These are phyloP conservation scores for Hypsibius dujardini DNA, from an alignment of 1,140 invertebrate genomes.

Conservation along the genomic window DNA sequence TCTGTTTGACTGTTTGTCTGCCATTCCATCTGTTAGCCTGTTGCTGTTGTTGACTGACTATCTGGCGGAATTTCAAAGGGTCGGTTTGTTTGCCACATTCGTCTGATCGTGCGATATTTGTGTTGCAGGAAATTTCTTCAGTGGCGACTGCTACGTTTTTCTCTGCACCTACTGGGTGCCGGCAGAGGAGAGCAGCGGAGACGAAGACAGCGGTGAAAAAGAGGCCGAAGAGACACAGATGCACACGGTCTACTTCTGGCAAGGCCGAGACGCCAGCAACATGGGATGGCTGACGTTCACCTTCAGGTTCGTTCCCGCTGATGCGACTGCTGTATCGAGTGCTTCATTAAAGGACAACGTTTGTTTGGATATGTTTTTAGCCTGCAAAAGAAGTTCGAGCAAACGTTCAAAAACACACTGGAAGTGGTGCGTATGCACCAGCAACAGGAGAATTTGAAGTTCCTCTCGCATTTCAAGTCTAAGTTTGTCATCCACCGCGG, in stretches of 20 bases:
- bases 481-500: slow-evolving; percentile 85
- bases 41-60: too few relatives aligned
- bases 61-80: too few relatives aligned
- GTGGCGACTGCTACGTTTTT: slow-evolving; percentile 92
- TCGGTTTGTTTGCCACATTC: too few relatives aligned
- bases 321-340: slow-evolving; percentile 2
- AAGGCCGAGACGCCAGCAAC: slow-evolving; percentile 85
- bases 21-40: too few relatives aligned
- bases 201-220: slow-evolving; percentile 40
- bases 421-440: slow-evolving; percentile 91
- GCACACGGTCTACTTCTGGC: slow-evolving; percentile 98
- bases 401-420: slow-evolving; percentile 76
- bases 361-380: slow-evolving; percentile 35
- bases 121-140: slow-evolving; percentile 73
- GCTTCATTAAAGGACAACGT: background rate
- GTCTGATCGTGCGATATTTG: too few relatives aligned
- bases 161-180: slow-evolving; percentile 84
- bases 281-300: slow-evolving; percentile 99
- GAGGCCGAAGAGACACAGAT: slow-evolving; percentile 69
- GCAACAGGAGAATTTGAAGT: slow-evolving; percentile 96
- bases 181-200: slow-evolving; percentile 34
- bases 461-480: slow-evolving; percentile 89
- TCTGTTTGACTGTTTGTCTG: too few relatives aligned
- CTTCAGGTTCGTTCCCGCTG: slow-evolving; percentile 46
- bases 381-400: slow-evolving; percentile 91